Base-by-base conservation (phyloP, 2,888 invertebrate species). In the Platynereis dumerilii region DNA sequence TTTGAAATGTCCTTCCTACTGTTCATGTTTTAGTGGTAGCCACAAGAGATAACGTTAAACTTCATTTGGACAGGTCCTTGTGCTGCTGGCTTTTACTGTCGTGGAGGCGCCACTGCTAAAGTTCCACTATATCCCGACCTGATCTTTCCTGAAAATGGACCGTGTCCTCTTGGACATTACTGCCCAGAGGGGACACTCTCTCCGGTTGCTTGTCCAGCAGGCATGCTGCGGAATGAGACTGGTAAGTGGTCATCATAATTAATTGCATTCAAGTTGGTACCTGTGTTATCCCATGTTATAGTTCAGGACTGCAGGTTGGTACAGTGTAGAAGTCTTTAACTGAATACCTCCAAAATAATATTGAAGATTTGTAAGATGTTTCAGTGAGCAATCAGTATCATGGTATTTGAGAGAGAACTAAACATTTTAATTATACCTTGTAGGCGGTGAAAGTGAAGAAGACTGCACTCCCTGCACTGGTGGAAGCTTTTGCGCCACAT, bases 401-500 rank as follows among this genome's bases (percentile, higher is more conserved):
- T n/a, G n/a, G n/a, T n/a, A n/a, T n/a, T n/a, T n/a, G n/a, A n/a
- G n/a, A n/a, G n/a, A n/a, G n/a, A n/a, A n/a, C n/a, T n/a, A n/a
- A n/a, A n/a, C n/a, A n/a, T n/a, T n/a, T n/a, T n/a, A n/a, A n/a
- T n/a, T n/a, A n/a, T n/a, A n/a, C n/a, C n/a, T n/a, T n/a, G n/a
- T 54, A 67, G 64, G 79, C 72, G 82, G 78, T 22, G 71, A 63
- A 15, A 55, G 73, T 3, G 54, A 65, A n/a, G 66, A 64, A 34
- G 80, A 81, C 73, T 82, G 82, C 64, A 71, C 69, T 45, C 77
- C 79, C 2, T 82, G 82, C 67, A 74, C 76, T 7, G 80, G 77
- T 5, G 82, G 82, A 1, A 70, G 74, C 53, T 82, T 80, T 70
- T 82, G 82, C 70, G 75, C 62, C 3, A 66, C 58, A 3, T 72